Evolutionary conservation across 1,140 invertebrate genomes (phyloP).

Genomic region (Archivesica marissinica): DNA sequence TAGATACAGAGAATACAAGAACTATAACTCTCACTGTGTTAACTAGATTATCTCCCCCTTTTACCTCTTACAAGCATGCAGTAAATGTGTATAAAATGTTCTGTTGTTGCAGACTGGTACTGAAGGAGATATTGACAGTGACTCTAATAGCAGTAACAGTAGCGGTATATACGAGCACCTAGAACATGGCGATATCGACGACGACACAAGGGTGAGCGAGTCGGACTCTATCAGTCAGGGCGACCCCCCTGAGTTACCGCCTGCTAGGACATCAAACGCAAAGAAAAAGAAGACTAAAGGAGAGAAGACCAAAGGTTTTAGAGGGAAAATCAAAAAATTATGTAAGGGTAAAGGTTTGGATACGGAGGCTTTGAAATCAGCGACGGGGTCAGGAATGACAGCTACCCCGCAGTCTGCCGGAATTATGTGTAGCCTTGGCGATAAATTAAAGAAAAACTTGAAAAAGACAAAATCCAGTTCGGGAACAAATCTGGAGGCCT

Average conservation of each 20-base stretch:
- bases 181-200: background rate
- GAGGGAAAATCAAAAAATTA: slow-evolving; percentile 54
- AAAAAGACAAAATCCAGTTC: slow-evolving; percentile 52
- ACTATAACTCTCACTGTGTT: too few species aligned
- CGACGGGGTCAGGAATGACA: background rate
- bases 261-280: background rate
- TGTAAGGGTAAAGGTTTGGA: slow-evolving; percentile 24
- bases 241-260: slow-evolving; percentile 36
- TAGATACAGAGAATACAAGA: too few species aligned
- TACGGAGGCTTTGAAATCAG: too few species aligned
- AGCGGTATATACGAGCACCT: slow-evolving; percentile 54
- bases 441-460: slow-evolving; percentile 54
- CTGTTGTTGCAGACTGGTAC: slow-evolving; percentile 48
- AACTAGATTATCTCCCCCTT: too few species aligned
- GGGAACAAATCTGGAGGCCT: slow-evolving; percentile 38
- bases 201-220: background rate
- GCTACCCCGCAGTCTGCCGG: background rate
- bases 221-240: slow-evolving; percentile 36
- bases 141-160: slow-evolving; percentile 44
- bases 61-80: too few species aligned
- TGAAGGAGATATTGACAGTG: slow-evolving; percentile 62
- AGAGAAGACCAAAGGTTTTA: slow-evolving; percentile 16
- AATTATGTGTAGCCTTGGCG: slow-evolving; percentile 34
- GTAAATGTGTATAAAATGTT: too few species aligned
- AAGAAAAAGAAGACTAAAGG: slow-evolving; percentile 53